These are phyloP conservation scores for Lasiurus borealis DNA, from an alignment of 2,113 vertebrate species.

Conservation along the genomic window DNA sequence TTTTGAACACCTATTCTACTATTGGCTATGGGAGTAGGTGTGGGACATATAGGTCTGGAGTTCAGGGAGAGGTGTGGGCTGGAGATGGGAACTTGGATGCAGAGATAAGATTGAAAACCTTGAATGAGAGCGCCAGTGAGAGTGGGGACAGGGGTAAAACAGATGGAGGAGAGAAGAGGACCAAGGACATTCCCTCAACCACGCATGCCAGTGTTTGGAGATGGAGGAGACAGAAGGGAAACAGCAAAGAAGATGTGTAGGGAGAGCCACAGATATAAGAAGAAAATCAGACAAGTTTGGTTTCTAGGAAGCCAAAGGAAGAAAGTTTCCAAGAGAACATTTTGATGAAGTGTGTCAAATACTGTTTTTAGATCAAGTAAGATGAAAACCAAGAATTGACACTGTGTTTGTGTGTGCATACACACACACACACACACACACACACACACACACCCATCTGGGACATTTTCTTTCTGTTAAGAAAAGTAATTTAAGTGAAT, in stretches of 20 bases:
- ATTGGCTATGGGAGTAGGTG: background rate
- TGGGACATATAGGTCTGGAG: background rate
- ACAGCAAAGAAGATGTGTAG: background rate
- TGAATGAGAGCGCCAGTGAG: background rate
- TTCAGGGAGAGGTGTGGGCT: background rate
- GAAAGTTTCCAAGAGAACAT: constrained; percentile 12
- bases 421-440: background rate
- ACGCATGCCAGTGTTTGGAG: no score
- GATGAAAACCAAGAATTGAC: constrained; percentile 20
- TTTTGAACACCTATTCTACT: background rate
- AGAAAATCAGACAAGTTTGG: constrained; percentile 11
- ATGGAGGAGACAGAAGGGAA: background rate
- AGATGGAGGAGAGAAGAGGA: background rate
- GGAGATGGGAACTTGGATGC: background rate
- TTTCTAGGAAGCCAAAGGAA: constrained; percentile 56
- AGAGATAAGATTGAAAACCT: background rate
- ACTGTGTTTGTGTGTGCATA: background rate
- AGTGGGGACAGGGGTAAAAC: rapidly evolving
- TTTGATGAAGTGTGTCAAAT: constrained; percentile 36
- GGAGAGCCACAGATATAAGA: background rate
- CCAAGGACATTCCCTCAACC: background rate
- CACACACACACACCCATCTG: background rate
- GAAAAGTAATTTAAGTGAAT: constrained; percentile 47
- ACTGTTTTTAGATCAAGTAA: constrained; percentile 46
- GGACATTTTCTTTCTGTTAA: background rate